Evolutionary conservation across 2,888 invertebrate species (phyloP).

Genomic region (Disparrhopalites patrizii): DNA sequence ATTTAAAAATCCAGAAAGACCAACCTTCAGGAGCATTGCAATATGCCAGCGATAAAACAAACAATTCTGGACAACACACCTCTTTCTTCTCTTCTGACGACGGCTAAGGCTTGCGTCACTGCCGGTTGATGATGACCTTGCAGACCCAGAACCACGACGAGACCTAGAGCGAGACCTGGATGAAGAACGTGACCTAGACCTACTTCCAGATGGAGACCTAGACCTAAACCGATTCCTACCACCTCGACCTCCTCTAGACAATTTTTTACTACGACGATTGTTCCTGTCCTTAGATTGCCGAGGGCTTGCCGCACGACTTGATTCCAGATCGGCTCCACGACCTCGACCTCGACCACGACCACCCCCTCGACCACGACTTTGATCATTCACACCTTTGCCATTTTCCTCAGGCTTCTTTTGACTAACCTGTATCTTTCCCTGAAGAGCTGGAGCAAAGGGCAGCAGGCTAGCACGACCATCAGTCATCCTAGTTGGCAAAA

Average conservation of each 20-base stretch:
- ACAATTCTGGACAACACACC: too few species aligned
- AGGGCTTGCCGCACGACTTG: slow-evolving; percentile 7
- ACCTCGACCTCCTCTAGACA: slow-evolving; percentile 37
- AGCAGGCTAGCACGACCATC: slow-evolving; percentile 42
- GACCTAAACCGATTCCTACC: slow-evolving; percentile 48
- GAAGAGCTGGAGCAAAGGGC: slow-evolving; percentile 41
- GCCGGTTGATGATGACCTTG: slow-evolving; percentile 33
- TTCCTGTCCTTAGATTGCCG: slow-evolving; percentile 4
- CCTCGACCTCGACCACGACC: slow-evolving; percentile 40
- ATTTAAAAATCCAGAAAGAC: not conserved
- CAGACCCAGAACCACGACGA: slow-evolving; percentile 50
- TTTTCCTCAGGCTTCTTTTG: slow-evolving; percentile 33
- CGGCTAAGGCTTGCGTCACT: slow-evolving; percentile 29
- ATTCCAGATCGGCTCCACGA: slow-evolving; percentile 19
- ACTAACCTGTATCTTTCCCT: slow-evolving; percentile 47
- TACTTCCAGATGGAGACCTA: slow-evolving; percentile 34
- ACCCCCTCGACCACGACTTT: slow-evolving; percentile 35
- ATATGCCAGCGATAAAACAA: too few species aligned
- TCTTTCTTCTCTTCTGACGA: slow-evolving; percentile 37
- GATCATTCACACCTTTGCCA: slow-evolving; percentile 22
- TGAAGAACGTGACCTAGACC: slow-evolving; percentile 49
- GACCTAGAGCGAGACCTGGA: slow-evolving; percentile 49
- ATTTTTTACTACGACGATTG: slow-evolving; percentile 30
- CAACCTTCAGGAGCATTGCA: too few species aligned
- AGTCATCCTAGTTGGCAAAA: slow-evolving; percentile 35